Conservation (phyloP, 1,140 invertebrate species). For the Pinna nobilis region DNA sequence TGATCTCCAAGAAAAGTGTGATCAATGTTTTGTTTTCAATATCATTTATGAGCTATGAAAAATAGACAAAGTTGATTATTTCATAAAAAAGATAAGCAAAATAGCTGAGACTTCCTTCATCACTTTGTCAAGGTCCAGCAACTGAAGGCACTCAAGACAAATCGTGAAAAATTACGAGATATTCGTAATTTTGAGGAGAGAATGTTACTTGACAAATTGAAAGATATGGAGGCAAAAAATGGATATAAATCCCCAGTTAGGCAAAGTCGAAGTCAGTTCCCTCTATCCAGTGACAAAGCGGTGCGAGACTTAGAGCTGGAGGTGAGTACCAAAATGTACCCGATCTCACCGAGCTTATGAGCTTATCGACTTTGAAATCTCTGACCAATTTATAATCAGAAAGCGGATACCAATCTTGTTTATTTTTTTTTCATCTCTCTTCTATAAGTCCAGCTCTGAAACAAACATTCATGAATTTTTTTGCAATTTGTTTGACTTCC, state of each 20-base stretch:
- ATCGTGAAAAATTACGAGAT: constrained; percentile 46
- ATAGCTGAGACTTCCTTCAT: neutral
- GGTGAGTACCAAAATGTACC: too few species aligned
- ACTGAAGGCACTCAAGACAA: constrained; percentile 46
- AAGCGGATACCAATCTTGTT: too few species aligned
- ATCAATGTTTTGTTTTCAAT: neutral
- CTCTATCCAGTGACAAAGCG: constrained; percentile 53
- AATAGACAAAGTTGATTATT: neutral
- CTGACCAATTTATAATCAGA: too few species aligned
- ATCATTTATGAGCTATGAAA: neutral
- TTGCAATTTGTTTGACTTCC: too few species aligned
- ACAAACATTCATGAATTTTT: too few species aligned
- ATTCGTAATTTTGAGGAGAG: constrained; percentile 59
- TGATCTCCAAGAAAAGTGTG: neutral
- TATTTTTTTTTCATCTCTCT: too few species aligned
- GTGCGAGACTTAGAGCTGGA: constrained; percentile 54
- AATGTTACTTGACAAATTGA: constrained; percentile 53
- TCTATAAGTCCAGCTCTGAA: too few species aligned
- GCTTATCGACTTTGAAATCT: too few species aligned
- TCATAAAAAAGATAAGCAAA: neutral
- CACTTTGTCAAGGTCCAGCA: constrained; percentile 39
- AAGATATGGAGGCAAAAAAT: constrained; percentile 43
- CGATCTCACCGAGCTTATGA: too few species aligned
- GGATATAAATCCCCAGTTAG: constrained; percentile 5
- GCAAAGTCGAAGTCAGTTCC: constrained; percentile 35